Conservation (phyloP, 92 coral and sea anemone species). For the Blastomussa wellsi region DNA sequence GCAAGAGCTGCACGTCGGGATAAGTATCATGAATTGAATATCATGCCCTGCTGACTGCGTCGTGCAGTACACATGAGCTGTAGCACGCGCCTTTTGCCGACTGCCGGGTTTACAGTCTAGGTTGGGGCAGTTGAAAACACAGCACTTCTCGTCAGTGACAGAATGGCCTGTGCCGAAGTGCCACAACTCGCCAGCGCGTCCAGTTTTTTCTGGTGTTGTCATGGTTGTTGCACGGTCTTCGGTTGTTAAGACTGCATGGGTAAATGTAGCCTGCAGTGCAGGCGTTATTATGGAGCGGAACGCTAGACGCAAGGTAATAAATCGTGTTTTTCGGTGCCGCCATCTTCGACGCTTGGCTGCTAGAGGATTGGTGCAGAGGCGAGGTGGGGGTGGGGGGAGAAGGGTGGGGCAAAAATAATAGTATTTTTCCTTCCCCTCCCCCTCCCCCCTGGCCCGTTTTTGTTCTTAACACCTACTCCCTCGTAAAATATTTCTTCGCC, state of each 20-base stretch:
- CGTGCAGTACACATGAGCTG: conserved; percentile 2
- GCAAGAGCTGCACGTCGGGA: conserved; percentile 11
- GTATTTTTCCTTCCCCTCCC: too few relatives aligned
- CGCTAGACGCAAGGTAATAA: too few relatives aligned
- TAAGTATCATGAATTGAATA: neutral
- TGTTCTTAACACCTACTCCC: too few relatives aligned
- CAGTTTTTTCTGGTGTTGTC: neutral
- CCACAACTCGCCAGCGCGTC: conserved; percentile 4
- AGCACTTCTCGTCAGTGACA: neutral
- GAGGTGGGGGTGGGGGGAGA: too few relatives aligned
- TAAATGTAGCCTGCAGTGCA: too few relatives aligned
- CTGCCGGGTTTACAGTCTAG: neutral
- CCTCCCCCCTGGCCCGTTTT: too few relatives aligned
- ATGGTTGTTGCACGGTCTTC: conserved; percentile 4
- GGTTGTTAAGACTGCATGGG: conserved; percentile 13
- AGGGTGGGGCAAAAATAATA: too few relatives aligned
- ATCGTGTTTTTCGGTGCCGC: too few relatives aligned
- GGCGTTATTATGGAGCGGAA: too few relatives aligned
- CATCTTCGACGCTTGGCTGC: too few relatives aligned
- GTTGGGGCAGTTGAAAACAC: conserved; percentile 17
- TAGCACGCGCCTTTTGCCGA: neutral
- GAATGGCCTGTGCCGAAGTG: neutral
- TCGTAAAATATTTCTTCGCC: too few relatives aligned
- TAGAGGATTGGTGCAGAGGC: too few relatives aligned
- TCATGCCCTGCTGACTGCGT: neutral